A percentile compares a stretch with the other conserved stretches of the same genome.
Conservation (phyloP, 1,140 invertebrate species). For the Schmidtea mediterranea region DNA sequence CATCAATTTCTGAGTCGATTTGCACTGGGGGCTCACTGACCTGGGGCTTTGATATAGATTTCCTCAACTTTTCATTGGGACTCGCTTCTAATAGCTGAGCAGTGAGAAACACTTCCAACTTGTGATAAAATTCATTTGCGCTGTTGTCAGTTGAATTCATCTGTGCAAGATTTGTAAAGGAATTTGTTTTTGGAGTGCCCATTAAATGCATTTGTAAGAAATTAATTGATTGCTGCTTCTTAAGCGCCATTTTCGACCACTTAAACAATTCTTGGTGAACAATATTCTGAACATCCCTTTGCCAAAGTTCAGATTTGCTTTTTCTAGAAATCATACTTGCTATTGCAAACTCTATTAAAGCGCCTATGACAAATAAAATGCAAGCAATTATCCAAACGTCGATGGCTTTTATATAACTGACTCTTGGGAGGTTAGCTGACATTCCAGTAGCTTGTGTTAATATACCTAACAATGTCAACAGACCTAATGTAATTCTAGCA, state of each 20-base stretch:
- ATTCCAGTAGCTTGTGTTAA: constrained; percentile 3
- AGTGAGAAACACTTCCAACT: too few relatives aligned
- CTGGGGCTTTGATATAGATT: not conserved
- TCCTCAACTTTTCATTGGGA: too few relatives aligned
- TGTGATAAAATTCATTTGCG: too few relatives aligned
- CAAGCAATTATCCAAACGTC: constrained; percentile 43
- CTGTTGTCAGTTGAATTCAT: not conserved
- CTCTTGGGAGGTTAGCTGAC: not conserved
- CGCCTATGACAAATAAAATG: constrained; percentile 18
- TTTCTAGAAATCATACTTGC: constrained; percentile 11
- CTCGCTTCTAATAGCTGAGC: too few relatives aligned
- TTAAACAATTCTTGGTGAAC: constrained; percentile 3
- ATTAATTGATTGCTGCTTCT: too few relatives aligned
- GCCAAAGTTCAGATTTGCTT: not conserved
- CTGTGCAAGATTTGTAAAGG: too few relatives aligned
- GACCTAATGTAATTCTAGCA: not conserved
- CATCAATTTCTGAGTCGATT: constrained; percentile 2
- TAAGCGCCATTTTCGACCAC: not conserved
- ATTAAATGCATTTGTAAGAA: too few relatives aligned
- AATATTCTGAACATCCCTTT: not conserved
- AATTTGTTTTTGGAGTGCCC: too few relatives aligned
- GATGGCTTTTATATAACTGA: constrained; percentile 12
- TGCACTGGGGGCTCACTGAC: not conserved
- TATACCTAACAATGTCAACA: constrained; percentile 4
- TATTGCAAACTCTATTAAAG: constrained; percentile 20